Evolutionary conservation across 1,140 invertebrate genomes (phyloP), one percentile per base, ranked within the genome.

Genomic region (Drosophila repleta): DNA sequence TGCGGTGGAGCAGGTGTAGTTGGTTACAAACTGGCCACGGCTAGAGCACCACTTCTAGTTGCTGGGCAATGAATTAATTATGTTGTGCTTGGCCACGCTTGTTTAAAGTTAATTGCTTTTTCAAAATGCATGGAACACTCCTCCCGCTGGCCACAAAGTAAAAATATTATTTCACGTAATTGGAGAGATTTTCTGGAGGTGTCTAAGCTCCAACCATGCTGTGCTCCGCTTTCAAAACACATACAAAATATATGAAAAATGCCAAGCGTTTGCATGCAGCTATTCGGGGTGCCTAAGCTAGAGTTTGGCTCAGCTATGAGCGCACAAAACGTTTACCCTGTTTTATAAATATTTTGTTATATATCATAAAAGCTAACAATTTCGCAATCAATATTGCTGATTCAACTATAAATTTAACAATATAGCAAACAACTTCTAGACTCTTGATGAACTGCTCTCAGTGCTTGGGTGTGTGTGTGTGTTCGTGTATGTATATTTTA

Each of bases 31-130:
- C 55, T 76, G 52, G 69, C 46, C 74, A 64, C 58, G 53, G 57
- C 43, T 29, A 58, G 35, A 46, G 48, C 3, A 3, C 45, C 41
- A 56, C 29, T 56, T 52, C 55, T 49, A 52, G 52, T 41, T 75
- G 67, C 72, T 39, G 65, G 56, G 55, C 29, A 74, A 74, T 77
- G 76, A 73, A 78, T 78, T 78, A 72, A 78, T 78, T 78, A 76
- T 73, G 67, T 72, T 63, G 57, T 66, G 72, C 67, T 67, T 65
- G 72, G 56, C 66, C 60, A 65, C 39, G 56, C 49, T 67, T 69
- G 46, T 67, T 67, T 68, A 57, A 79, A 72, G 69, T 79, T 76
- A 76, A 76, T 79, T 79, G 76, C 73, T 72, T 46, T 67, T 76
- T 76, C 58, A 72, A 76, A 79, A 63, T 79, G 74, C 69, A 76